Conservation (phyloP, 2,888 invertebrate genomes). For the Eumacrocentrus americanus region DNA sequence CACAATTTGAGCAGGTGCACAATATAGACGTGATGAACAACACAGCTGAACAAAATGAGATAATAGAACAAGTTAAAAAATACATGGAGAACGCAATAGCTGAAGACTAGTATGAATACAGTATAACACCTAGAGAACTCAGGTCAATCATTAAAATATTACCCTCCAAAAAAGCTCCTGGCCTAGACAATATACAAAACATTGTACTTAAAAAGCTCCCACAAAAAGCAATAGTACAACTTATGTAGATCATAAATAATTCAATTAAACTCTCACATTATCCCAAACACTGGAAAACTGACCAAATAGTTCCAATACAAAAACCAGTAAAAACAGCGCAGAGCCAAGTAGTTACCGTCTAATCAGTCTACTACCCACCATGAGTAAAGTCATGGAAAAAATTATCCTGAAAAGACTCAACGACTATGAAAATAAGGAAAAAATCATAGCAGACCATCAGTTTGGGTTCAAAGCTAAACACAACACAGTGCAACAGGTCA, state of each 20-base stretch:
- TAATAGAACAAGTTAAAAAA: slow-evolving; percentile 12
- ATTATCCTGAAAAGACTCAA: slow-evolving; percentile 31
- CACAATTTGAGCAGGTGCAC: slow-evolving; percentile 32
- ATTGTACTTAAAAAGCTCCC: slow-evolving; percentile 5
- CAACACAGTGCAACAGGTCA: slow-evolving; percentile 43
- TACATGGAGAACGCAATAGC: background rate
- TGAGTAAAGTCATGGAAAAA: slow-evolving; percentile 31
- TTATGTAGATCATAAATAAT: slow-evolving; percentile 2
- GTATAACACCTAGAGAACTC: background rate
- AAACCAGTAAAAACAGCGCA: slow-evolving; percentile 29
- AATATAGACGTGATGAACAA: slow-evolving; percentile 29
- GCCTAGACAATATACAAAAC: slow-evolving; percentile 3
- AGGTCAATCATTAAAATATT: slow-evolving; percentile 6
- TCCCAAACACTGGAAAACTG: slow-evolving; percentile 25
- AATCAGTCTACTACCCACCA: slow-evolving; percentile 28
- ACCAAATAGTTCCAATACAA: slow-evolving; percentile 21
- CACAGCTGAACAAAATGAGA: slow-evolving; percentile 25
- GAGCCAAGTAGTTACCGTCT: slow-evolving; percentile 29
- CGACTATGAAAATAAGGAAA: slow-evolving; percentile 26
- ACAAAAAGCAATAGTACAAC: background rate
- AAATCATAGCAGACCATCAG: slow-evolving; percentile 32
- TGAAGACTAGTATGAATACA: background rate
- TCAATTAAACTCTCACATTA: slow-evolving; percentile 3
- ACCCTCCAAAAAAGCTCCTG: slow-evolving; percentile 22
- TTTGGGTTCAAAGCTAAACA: slow-evolving; percentile 47